Evolutionary conservation across 2,888 invertebrate species (phyloP).

Genomic region (Pinctada fucata): DNA sequence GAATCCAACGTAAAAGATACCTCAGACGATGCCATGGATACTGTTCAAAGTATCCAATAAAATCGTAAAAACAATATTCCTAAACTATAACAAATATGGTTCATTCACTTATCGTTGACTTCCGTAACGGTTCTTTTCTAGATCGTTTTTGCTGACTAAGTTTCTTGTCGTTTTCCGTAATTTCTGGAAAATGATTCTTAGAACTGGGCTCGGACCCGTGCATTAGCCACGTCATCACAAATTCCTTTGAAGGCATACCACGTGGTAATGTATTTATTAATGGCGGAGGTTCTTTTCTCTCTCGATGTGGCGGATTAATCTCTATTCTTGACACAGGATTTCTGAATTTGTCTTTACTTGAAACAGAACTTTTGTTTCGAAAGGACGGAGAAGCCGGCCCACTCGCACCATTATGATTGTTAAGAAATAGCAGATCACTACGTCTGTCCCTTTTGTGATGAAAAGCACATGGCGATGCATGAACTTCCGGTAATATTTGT

Average conservation of each 20-base stretch:
- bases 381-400: slow-evolving; percentile 25
- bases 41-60: too few relatives aligned
- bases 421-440: slow-evolving; percentile 31
- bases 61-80: too few relatives aligned
- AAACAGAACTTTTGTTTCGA: slow-evolving; percentile 1
- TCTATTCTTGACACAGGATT: neutral
- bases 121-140: slow-evolving; percentile 40
- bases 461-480: slow-evolving; percentile 57
- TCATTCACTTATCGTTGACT: slow-evolving; percentile 48
- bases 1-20: too few relatives aligned
- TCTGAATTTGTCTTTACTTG: slow-evolving; percentile 2
- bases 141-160: slow-evolving; percentile 12
- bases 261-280: slow-evolving; percentile 45
- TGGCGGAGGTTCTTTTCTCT: slow-evolving; percentile 34
- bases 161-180: slow-evolving; percentile 37
- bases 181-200: slow-evolving; percentile 58
- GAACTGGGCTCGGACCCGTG: slow-evolving; percentile 59
- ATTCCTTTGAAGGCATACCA: slow-evolving; percentile 57
- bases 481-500: slow-evolving; percentile 56
- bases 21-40: too few relatives aligned
- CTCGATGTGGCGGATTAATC: slow-evolving; percentile 24
- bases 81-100: too few relatives aligned
- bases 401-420: slow-evolving; percentile 24
- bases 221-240: slow-evolving; percentile 61
- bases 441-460: slow-evolving; percentile 51